Base-by-base conservation (phyloP, 2,888 invertebrate species). In the Leptopilina drosophilae region DNA sequence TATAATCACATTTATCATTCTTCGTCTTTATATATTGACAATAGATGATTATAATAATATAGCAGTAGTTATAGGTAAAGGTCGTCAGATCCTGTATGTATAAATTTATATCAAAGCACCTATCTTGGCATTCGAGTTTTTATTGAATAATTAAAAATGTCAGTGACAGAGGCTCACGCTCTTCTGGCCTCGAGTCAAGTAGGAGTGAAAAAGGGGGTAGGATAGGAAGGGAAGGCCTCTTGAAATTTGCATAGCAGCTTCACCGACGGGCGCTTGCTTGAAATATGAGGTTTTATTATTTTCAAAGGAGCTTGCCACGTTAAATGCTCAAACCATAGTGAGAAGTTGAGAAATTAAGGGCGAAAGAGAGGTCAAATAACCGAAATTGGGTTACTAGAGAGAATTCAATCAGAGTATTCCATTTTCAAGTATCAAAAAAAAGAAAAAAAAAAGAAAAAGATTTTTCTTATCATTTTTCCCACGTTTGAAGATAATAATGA, bases 81-180 rank as follows among this genome's bases (percentile, higher is more conserved):
- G 42, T 53, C 64, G 62, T 20, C 40, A n/a, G 33, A 56, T 33
- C 73, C 56, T 64, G 75, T 42, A 67, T 59, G 64, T 80, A 33
- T 77, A 75, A 40, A 77, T 73, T 73, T 73, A 56, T 56, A 73
- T 56, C 69, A 56, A 82, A 69, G 79, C 79, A 82, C 84, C 81
- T 80, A 81, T 82, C 77, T 59, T 75, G 77, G 77, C 82, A 83
- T 83, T 85, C 84, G 81, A 84, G 85, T 86, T 87, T 87, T 87
- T 86, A 86, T 87, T 87, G 85, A 87, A 89, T 89, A 89, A 89
- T 89, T 89, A 89, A 88, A 89, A 89, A 89, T 86, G 88, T 89
- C 88, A 89, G 85, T 84, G 79, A 86, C 88, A 89, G 88, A 84
- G 82, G 83, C 80, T 82, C 78, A 80, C 77, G 80, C 85, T 84